Evolutionary conservation across 2,888 invertebrate species (phyloP), one percentile per base, ranked within the genome.

Genomic region (Oeneis ivallda): DNA sequence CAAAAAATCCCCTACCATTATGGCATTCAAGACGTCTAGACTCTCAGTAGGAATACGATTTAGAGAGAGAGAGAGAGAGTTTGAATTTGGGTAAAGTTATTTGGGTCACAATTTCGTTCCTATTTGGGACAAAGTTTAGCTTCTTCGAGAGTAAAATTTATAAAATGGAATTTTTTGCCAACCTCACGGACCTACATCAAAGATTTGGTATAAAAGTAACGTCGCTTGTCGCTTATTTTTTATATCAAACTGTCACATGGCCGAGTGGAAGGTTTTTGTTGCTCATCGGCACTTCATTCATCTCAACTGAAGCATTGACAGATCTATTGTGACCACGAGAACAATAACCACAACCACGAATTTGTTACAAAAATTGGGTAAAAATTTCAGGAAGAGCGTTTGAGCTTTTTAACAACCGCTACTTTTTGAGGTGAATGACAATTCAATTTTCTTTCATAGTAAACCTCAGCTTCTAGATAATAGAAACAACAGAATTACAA

Each of bases 231-330:
- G 39, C n/a, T 32, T 54, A 61, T 71, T 69, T 70, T 62, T 70
- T 68, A 74, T 75, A 78, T 76, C 73, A 78, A 77, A 75, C 73
- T 70, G 75, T 74, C 78, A 71, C 73, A 60, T 43, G 61, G 52
- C 47, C 15, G 62, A 53, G 52, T 56, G 54, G 47, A 56, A 50
- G 57, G 62, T 64, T 67, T 65, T 69, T 69, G 69, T 71, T 77
- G 75, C 79, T 81, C 79, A 82, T 82, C 79, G 85, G 80, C 81
- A 81, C 81, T 85, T 85, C 84, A 86, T 86, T 88, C 84, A 84
- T 83, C 80, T 83, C 79, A 75, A 83, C 79, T 83, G 83, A 84
- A 86, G 87, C 87, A 88, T 87, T 88, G 88, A 87, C 89, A 87
- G 84, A 81, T 82, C 86, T 78, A 85, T 89, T 90, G 87, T 89